Evolutionary conservation across 2,888 invertebrate species (phyloP), one percentile per base, ranked within the genome.

Genomic region (Sepioteuthis lessoniana): DNA sequence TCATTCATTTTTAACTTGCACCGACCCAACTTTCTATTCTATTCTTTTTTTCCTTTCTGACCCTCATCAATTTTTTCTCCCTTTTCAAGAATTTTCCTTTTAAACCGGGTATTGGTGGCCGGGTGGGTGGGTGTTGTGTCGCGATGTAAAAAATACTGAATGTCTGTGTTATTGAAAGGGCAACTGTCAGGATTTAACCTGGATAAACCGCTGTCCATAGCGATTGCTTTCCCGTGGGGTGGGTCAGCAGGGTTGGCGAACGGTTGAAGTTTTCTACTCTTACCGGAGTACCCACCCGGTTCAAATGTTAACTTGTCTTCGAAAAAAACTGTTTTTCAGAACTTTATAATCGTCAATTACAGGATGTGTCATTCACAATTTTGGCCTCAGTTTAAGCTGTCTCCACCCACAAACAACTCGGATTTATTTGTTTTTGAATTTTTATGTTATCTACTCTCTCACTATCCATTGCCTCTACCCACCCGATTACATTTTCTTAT

Each of bases 291-390:
- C 76, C 31, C 76, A 31, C n/a, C n/a, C 76, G 76, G n/a, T 76
- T 76, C 31, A n/a, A 76, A 76, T 76, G 76, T 76, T 76, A 76
- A 76, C 76, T n/a, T 76, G 76, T 76, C 76, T 76, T 50, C 21
- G 21, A 60, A 60, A 60, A 60, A 60, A 50, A 16, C 3, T 25
- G 4, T 31, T 31, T 31, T n/a, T 31, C n/a, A 76, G n/a, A 76
- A 76, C 1, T 76, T 21, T 60, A 28, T 5, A 60, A 76, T n/a
- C 76, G 31, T n/a, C 76, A 76, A n/a, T n/a, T 76, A 76, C 76
- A 76, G 76, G 76, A 76, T 76, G 76, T 76, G 76, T n/a, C 76
- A 76, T 76, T 76, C 76, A 76, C 76, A 76, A 76, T 76, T 76
- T 76, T 76, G 76, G 8, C n/a, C 76, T n/a, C 13, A 76, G 1